These are phyloP conservation scores for Alectoris magna DNA, from an alignment of 2,797 vertebrate genomes.

Conservation along the genomic window DNA sequence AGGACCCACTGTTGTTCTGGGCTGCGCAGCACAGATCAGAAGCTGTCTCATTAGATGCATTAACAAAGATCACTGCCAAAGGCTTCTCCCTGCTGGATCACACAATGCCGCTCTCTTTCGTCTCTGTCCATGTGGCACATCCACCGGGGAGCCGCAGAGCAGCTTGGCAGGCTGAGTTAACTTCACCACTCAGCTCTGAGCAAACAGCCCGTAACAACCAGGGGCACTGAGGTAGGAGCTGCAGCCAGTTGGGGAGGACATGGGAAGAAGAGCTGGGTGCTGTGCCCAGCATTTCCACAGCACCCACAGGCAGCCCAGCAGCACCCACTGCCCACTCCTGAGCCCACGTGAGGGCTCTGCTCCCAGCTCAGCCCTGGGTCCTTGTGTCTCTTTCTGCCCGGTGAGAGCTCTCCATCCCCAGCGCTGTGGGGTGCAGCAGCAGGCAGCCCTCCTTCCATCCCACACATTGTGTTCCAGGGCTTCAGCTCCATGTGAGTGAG, in stretches of 20 bases:
- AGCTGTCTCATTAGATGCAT: neutral
- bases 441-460: neutral
- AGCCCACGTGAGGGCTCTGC: neutral
- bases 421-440: fast-evolving
- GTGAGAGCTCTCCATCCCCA: fast-evolving
- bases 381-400: fast-evolving
- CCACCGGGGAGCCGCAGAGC: neutral
- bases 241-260: neutral
- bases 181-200: neutral
- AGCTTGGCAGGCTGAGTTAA: neutral
- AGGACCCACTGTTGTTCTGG: neutral
- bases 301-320: neutral
- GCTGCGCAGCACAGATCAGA: neutral
- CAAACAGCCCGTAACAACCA: neutral
- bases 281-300: neutral
- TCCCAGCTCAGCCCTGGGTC: fast-evolving
- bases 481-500: fast-evolving
- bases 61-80: neutral
- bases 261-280: neutral
- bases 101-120: neutral
- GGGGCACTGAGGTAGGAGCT: neutral
- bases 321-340: neutral
- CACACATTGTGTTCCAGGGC: neutral
- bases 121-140: neutral
- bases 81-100: neutral